phyloP scores from a whole-genome alignment of 2,113 vertebrate genomes.

The Corythornis madagascariensis region DNA sequence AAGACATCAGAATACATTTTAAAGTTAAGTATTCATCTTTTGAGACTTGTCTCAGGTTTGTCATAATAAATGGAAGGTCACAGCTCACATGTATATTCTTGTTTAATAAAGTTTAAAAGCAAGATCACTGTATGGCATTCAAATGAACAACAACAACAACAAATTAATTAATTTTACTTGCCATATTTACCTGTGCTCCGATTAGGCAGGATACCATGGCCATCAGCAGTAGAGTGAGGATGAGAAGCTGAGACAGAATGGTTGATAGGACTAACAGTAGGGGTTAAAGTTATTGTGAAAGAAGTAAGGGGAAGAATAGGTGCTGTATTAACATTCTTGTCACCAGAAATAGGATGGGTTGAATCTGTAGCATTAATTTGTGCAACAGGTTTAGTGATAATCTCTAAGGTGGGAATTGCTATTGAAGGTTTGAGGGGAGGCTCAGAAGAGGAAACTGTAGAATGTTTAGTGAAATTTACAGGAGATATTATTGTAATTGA shows the following conservation, averaged over 20 bases:
- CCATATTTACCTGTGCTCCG: conserved; percentile 67
- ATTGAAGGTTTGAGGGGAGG: background rate
- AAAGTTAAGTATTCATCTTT: background rate
- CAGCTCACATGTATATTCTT: background rate
- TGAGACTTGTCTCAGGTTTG: background rate
- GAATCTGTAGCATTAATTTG: background rate
- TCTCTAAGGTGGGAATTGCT: background rate
- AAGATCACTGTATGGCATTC: background rate
- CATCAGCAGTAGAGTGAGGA: background rate
- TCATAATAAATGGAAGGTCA: background rate
- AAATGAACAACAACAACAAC: background rate
- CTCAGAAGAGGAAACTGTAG: conserved; percentile 15
- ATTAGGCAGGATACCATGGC: background rate
- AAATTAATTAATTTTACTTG: background rate
- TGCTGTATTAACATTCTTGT: background rate
- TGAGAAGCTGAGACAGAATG: conserved; percentile 20
- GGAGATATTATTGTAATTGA: conserved; percentile 21
- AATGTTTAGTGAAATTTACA: conserved; percentile 17
- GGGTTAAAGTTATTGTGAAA: conserved; percentile 15
- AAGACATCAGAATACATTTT: background rate
- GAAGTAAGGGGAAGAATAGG: conserved; percentile 47
- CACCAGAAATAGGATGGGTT: background rate
- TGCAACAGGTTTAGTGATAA: background rate
- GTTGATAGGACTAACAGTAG: conserved; percentile 18
- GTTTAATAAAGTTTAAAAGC: background rate